Percentiles rank a stretch among this genome's conserved stretches.
Evolutionary conservation across 2,113 vertebrate genomes (phyloP).

Genomic region (Strix uralensis): DNA sequence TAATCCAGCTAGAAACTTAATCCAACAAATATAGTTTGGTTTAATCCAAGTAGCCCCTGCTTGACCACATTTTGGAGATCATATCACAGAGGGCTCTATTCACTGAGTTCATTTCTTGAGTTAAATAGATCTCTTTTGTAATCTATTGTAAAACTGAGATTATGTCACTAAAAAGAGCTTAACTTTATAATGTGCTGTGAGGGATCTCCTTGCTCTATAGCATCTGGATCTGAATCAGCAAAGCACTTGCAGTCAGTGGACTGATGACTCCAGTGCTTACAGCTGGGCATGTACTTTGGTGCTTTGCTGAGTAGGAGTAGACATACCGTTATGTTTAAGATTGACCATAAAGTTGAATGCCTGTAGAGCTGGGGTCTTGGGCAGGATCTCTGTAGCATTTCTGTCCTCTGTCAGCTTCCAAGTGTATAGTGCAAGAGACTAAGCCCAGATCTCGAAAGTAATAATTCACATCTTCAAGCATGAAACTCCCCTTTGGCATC

Average conservation of each 20-base stretch:
- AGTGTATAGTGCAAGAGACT: background rate
- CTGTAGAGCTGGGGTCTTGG: background rate
- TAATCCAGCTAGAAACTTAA: background rate
- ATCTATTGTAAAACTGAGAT: background rate
- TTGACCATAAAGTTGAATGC: background rate
- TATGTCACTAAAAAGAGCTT: background rate
- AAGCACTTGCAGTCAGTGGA: background rate
- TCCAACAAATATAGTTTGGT: background rate
- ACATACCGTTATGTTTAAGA: background rate
- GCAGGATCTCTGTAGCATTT: background rate
- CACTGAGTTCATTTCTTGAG: background rate
- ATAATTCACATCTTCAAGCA: background rate
- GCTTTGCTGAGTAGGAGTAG: background rate
- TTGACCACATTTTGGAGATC: background rate
- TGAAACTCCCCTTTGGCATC: background rate
- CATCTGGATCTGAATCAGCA: background rate
- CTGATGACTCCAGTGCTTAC: background rate
- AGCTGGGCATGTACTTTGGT: background rate
- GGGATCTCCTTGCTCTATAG: background rate
- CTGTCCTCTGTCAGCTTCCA: background rate
- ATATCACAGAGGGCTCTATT: background rate
- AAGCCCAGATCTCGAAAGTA: background rate
- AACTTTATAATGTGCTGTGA: background rate
- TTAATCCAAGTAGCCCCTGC: background rate
- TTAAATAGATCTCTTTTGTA: background rate